These are phyloP conservation scores for Tamias sibiricus DNA, from an alignment of 2,113 vertebrate genomes.

Conservation along the genomic window DNA sequence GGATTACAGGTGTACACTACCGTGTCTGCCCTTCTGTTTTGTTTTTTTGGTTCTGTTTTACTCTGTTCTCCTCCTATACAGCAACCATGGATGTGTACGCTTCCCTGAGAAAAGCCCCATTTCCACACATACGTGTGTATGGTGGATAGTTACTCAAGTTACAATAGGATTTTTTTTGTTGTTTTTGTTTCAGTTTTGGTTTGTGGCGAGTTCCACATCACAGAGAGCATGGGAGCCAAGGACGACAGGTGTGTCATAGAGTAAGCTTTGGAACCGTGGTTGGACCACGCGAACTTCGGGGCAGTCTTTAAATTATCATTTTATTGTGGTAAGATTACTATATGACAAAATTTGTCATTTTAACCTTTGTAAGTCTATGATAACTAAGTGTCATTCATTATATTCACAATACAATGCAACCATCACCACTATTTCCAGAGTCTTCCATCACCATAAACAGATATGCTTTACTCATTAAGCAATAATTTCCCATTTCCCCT, in stretches of 20 bases:
- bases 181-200: conserved; percentile 16
- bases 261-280: not conserved
- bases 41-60: too few species aligned
- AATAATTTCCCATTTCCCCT: not conserved
- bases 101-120: not conserved
- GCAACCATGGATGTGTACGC: not conserved
- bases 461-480: not conserved
- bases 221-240: not conserved
- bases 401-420: not conserved
- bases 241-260: not conserved
- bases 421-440: not conserved
- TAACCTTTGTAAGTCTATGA: too few species aligned
- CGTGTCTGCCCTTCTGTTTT: not conserved
- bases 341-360: not conserved
- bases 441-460: not conserved
- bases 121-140: not conserved
- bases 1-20: too few species aligned
- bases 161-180: not conserved
- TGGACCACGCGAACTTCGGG: not conserved
- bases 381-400: too few species aligned
- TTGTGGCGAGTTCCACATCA: not conserved
- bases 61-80: not conserved
- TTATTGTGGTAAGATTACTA: not conserved
- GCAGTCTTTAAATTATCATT: not conserved
- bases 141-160: not conserved